A percentile compares a stretch with the other conserved stretches of the same genome.
Evolutionary conservation across 1,140 invertebrate species (phyloP).

Genomic region (Prorops nasuta): DNA sequence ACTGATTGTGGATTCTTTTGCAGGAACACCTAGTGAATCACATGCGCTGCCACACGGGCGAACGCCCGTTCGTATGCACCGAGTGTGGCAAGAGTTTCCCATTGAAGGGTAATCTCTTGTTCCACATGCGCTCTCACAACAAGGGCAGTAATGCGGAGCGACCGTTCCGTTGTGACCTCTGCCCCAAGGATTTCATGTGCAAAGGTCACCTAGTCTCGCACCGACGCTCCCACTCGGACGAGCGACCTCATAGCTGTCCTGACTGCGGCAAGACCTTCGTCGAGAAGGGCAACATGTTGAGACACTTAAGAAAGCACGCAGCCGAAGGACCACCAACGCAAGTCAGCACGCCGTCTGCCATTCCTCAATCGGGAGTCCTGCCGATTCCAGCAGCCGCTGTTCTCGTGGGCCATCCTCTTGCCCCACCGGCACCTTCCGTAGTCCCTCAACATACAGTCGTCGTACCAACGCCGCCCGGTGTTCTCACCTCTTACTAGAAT

Average conservation of each 20-base stretch:
- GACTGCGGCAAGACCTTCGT: slow-evolving; percentile 78
- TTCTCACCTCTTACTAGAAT: slow-evolving; percentile 49
- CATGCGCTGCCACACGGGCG: slow-evolving; percentile 85
- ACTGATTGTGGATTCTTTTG: too few relatives aligned
- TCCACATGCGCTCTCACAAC: slow-evolving; percentile 93
- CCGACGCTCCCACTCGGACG: slow-evolving; percentile 84
- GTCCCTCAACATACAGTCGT: slow-evolving; percentile 55
- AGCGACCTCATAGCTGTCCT: slow-evolving; percentile 75
- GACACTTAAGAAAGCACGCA: slow-evolving; percentile 60
- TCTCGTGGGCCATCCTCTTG: slow-evolving; percentile 51
- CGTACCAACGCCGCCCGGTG: slow-evolving; percentile 53
- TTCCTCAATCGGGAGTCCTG: slow-evolving; percentile 44
- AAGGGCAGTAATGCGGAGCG: slow-evolving; percentile 81
- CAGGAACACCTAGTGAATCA: slow-evolving; percentile 73
- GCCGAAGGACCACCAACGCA: slow-evolving; percentile 53
- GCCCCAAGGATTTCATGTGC: slow-evolving; percentile 94
- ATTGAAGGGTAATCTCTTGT: slow-evolving; percentile 85
- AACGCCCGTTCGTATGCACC: slow-evolving; percentile 75
- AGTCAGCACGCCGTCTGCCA: slow-evolving; percentile 45
- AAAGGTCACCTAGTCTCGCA: slow-evolving; percentile 93
- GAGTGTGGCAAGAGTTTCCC: slow-evolving; percentile 86
- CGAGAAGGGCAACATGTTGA: slow-evolving; percentile 72
- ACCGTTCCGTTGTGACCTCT: slow-evolving; percentile 93
- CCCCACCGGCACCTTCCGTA: slow-evolving; percentile 44
- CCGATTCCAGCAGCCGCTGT: slow-evolving; percentile 41